Evolutionary conservation across 35 echinoderm and acorn worm species (phyloP).

Genomic region (Ophioderma brevispina): DNA sequence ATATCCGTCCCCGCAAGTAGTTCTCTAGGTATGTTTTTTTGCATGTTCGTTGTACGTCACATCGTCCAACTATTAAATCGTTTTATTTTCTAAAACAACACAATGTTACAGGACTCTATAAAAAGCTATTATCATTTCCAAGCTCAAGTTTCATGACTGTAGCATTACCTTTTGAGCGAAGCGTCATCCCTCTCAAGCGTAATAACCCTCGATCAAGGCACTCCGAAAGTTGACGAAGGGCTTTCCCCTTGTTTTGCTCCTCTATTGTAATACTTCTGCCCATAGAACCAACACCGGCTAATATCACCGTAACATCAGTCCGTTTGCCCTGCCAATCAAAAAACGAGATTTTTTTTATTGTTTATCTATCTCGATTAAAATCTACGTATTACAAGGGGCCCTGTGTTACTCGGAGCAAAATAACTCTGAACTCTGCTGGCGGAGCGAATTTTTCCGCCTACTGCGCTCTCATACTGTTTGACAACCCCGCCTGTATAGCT

Average conservation of each 20-base stretch:
- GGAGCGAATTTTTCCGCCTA: not conserved
- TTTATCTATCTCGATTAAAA: not conserved
- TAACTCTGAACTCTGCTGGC: constrained; percentile 3
- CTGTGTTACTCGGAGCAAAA: not conserved
- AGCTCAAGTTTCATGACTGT: not conserved
- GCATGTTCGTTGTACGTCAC: too few relatives aligned
- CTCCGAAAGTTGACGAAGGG: not conserved
- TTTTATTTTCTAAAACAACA: constrained; percentile 10
- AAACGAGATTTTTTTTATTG: constrained; percentile 8
- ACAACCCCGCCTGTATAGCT: not conserved
- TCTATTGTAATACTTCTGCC: not conserved
- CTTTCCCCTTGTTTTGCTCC: not conserved
- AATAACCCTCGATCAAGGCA: constrained; percentile 3
- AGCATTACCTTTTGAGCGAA: not conserved
- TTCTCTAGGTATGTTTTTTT: too few relatives aligned
- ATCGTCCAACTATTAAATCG: too few relatives aligned
- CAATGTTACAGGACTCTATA: not conserved
- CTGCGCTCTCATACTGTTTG: not conserved
- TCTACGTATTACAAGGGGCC: not conserved
- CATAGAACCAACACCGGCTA: not conserved
- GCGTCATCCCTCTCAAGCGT: not conserved
- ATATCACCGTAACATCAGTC: not conserved
- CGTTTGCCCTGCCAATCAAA: not conserved
- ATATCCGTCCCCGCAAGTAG: too few relatives aligned
- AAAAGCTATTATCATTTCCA: constrained; percentile 5